Conservation (phyloP, 2,888 invertebrate species). For the Colletes collaris region DNA sequence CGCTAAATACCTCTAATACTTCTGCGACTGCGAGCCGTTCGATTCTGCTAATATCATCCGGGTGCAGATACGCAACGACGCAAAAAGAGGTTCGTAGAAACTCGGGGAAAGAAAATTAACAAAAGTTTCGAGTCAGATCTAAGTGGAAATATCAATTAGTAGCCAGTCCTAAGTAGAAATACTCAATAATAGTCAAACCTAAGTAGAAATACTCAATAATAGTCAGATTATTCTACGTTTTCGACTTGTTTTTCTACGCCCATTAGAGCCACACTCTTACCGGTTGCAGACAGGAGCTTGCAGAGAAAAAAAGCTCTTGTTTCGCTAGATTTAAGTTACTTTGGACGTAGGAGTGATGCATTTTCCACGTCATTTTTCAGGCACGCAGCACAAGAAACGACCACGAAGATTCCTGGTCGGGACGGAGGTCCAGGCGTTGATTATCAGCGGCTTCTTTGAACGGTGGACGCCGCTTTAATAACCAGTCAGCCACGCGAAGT, state of each 20-base stretch:
- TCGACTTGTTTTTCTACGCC: too few species aligned
- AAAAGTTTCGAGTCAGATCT: neutral
- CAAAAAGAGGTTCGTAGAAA: neutral
- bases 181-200: too few species aligned
- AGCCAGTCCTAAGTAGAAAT: too few species aligned
- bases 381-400: neutral
- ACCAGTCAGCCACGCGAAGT: constrained; percentile 41
- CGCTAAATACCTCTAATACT: constrained; percentile 41
- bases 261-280: too few species aligned
- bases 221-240: too few species aligned
- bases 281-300: too few species aligned
- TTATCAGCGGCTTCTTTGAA: constrained; percentile 23
- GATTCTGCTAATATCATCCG: constrained; percentile 22
- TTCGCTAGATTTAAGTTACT: neutral
- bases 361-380: constrained; percentile 27
- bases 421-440: constrained; percentile 11
- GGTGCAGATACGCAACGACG: neutral
- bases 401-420: neutral
- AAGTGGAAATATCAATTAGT: too few species aligned
- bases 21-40: constrained; percentile 2
- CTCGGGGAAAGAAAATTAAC: neutral
- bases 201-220: too few species aligned
- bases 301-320: too few species aligned
- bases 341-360: neutral
- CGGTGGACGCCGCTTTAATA: constrained; percentile 30